These are phyloP conservation scores for Amphilophus citrinellus DNA, from an alignment of 2,113 vertebrate genomes.

Conservation along the genomic window DNA sequence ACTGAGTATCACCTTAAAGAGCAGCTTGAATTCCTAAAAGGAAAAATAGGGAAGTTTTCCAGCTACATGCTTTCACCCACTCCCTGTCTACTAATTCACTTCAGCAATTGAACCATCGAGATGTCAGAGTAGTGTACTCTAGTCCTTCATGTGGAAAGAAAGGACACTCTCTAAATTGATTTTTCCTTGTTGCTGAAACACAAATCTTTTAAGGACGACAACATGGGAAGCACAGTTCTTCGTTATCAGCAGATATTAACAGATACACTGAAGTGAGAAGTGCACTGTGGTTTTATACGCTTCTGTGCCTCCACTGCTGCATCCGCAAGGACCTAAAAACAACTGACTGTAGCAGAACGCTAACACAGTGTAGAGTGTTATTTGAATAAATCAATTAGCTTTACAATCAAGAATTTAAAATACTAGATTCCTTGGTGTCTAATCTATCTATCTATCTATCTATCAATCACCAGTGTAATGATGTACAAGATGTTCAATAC, in stretches of 20 bases:
- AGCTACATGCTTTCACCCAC: not conserved
- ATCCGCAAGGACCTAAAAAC: not conserved
- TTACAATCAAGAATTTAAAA: not conserved
- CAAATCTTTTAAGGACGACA: slow-evolving; percentile 44
- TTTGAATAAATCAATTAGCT: not conserved
- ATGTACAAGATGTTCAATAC: too few relatives aligned
- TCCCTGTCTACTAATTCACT: slow-evolving; percentile 38
- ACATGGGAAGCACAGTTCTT: slow-evolving; percentile 6
- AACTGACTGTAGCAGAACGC: not conserved
- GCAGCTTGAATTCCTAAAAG: not conserved
- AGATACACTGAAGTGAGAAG: slow-evolving; percentile 8
- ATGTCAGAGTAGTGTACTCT: slow-evolving; percentile 54
- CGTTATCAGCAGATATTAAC: slow-evolving; percentile 34
- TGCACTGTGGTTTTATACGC: not conserved
- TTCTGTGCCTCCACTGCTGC: not conserved
- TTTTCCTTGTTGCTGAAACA: slow-evolving; percentile 53
- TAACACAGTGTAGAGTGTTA: not conserved
- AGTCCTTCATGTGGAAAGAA: slow-evolving; percentile 50
- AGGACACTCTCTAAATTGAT: slow-evolving; percentile 63
- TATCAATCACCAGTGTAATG: too few relatives aligned
- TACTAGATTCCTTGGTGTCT: too few relatives aligned
- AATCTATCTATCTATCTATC: not conserved
- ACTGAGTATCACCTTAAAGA: not conserved
- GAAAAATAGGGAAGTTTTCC: not conserved
- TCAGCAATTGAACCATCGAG: slow-evolving; percentile 50